Evolutionary conservation across 2,888 invertebrate species (phyloP), one percentile per base, ranked within the genome.

Genomic region (Nomada ruficornis): DNA sequence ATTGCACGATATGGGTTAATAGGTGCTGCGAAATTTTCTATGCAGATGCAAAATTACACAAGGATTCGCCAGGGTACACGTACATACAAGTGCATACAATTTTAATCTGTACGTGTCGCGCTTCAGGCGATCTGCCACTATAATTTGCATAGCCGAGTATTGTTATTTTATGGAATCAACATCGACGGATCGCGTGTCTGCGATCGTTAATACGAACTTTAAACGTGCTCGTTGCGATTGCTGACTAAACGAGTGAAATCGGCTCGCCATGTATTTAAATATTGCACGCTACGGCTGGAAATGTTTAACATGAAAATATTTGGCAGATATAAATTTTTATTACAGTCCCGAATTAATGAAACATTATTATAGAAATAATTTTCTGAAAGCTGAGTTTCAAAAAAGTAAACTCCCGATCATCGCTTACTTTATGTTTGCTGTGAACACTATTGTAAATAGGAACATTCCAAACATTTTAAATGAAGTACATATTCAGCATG

Each of bases 31-130:
- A 69, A 67, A 64, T 44, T 55, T 42, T 68, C 26, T 20, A 10
- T 15, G n/a, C 5, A 36, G 44, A 26, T n/a, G 13, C n/a, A 36
- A 57, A 15, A 50, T 29, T 44, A 29, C 57, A 23, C 42, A 47
- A 62, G 20, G 29, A 55, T 15, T 47, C 26, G 63, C 18, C 7
- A 44, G 23, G 15, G 26, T 59, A 44, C 50, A 60, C 50, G 20
- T 26, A n/a, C 29, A 11, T 36, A 7, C 36, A 36, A n/a, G n/a
- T 64, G 54, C 20, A 80, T 84, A 62, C 59, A 54, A 36, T 42
- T 15, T 77, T 64, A 73, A 73, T 72, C 15, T 63, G 59, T 73
- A 75, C 72, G 62, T 82, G 72, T 60, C 65, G 13, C 26, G 67
- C 82, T 50, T 13, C 29, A 26, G 55, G 82, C 77, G 55, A 65